Conservation (phyloP, 1,140 invertebrate genomes). For the Caenorhabditis tropicalis region DNA sequence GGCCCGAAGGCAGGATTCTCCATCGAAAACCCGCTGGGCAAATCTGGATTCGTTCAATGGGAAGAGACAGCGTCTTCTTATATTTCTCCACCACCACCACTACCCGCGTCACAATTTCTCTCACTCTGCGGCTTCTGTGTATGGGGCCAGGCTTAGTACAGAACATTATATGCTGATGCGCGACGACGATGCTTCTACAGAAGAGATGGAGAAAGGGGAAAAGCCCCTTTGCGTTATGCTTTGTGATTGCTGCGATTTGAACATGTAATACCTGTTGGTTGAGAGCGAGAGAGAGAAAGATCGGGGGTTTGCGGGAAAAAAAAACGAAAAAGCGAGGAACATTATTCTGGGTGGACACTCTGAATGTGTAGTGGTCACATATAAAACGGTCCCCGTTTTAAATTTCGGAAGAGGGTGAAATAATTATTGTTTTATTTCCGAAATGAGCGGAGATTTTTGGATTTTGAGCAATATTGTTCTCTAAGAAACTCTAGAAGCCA, state of each 20-base stretch:
- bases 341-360: background rate
- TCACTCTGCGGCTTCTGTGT: background rate
- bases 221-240: slow-evolving; percentile 20
- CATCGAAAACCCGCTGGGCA: slow-evolving; percentile 10
- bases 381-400: background rate
- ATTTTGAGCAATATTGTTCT: no score
- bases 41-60: slow-evolving; percentile 31
- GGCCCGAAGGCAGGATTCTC: background rate
- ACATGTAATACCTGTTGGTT: slow-evolving; percentile 37
- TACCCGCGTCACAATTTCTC: no score
- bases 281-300: background rate
- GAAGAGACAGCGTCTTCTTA: background rate
- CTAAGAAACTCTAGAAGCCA: no score
- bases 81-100: background rate
- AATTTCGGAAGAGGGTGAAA: no score
- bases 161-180: slow-evolving; percentile 24
- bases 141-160: background rate
- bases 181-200: no score
- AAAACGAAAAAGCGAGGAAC: no score
- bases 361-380: background rate
- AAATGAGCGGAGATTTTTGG: no score
- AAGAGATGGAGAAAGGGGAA: background rate
- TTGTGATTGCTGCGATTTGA: slow-evolving; percentile 18
- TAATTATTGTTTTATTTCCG: no score
- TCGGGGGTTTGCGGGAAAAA: no score